Conservation (phyloP, 2,888 invertebrate genomes). For the Oxytorus armatus region DNA sequence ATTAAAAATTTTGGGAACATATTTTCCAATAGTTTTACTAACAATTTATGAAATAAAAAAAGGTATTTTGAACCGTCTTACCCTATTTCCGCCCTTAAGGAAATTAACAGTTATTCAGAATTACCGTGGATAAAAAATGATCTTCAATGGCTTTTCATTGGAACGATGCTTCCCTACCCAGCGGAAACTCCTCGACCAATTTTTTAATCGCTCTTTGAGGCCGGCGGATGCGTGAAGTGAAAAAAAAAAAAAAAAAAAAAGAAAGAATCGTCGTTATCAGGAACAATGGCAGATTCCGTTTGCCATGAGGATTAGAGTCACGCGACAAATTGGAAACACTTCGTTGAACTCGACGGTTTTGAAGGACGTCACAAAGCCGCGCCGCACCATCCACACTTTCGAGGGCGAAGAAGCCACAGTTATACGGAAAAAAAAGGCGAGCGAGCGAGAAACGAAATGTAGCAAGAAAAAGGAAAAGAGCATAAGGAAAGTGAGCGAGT, state of each 20-base stretch:
- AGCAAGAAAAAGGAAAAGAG: constrained; percentile 38
- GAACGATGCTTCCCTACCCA: too few species aligned
- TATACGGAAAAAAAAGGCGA: constrained; percentile 36
- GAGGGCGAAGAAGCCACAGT: constrained; percentile 21
- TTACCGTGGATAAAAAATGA: too few species aligned
- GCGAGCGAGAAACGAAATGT: constrained; percentile 21
- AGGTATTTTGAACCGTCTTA: too few species aligned
- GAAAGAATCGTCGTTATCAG: constrained; percentile 19
- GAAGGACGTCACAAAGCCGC: not conserved
- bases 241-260: constrained; percentile 43
- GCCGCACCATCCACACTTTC: constrained; percentile 21
- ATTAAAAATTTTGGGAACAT: too few species aligned
- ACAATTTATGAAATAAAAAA: too few species aligned
- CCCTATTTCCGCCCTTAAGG: not conserved
- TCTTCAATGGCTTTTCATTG: too few species aligned
- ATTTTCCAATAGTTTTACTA: too few species aligned
- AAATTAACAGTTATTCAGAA: too few species aligned
- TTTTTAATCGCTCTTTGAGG: too few species aligned
- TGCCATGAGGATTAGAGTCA: constrained; percentile 70
- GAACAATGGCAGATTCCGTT: constrained; percentile 63
- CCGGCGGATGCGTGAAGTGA: too few species aligned
- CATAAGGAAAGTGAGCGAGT: constrained; percentile 26
- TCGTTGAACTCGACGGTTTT: constrained; percentile 24
- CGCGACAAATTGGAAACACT: constrained; percentile 68
- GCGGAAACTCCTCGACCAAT: not conserved